These are phyloP conservation scores for Phaetusa simplex DNA, from an alignment of 2,113 vertebrate genomes.

Conservation along the genomic window DNA sequence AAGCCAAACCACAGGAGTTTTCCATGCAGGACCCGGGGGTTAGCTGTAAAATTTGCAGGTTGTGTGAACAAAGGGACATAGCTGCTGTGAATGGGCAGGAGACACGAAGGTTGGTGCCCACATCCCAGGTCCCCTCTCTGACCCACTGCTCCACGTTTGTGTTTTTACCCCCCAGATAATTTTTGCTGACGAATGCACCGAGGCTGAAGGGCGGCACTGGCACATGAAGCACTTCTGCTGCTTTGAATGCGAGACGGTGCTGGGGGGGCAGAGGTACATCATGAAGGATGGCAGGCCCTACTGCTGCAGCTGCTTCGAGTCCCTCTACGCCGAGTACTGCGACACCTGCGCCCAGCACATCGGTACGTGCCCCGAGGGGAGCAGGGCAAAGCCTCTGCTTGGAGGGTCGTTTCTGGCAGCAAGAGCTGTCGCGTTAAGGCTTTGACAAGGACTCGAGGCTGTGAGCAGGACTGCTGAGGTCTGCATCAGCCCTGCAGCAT, in stretches of 20 bases:
- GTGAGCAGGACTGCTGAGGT: neutral
- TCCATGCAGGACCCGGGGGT: neutral
- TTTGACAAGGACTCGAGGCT: neutral
- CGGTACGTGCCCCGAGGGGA: constrained; percentile 74
- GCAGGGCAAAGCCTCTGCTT: accelerated
- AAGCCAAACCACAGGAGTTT: neutral
- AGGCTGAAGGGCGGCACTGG: constrained; percentile 97
- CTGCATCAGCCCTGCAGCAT: neutral
- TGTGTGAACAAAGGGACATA: neutral
- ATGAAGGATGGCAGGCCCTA: constrained; percentile 98
- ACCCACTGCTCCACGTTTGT: accelerated
- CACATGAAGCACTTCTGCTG: constrained; percentile 99
- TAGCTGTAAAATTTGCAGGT: neutral
- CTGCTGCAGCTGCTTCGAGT: constrained; percentile 97
- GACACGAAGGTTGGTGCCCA: accelerated
- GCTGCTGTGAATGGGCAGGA: accelerated
- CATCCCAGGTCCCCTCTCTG: neutral
- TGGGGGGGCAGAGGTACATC: constrained; percentile 98
- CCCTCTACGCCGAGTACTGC: constrained; percentile 94
- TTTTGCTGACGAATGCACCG: constrained; percentile 96
- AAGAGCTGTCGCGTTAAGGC: neutral
- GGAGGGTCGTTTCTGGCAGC: neutral
- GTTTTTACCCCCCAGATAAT: constrained; percentile 84
- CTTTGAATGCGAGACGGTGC: constrained; percentile 93
- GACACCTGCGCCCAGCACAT: constrained; percentile 98